Conservation (phyloP, 2,888 invertebrate species). For the Ramazzottius varieornatus region DNA sequence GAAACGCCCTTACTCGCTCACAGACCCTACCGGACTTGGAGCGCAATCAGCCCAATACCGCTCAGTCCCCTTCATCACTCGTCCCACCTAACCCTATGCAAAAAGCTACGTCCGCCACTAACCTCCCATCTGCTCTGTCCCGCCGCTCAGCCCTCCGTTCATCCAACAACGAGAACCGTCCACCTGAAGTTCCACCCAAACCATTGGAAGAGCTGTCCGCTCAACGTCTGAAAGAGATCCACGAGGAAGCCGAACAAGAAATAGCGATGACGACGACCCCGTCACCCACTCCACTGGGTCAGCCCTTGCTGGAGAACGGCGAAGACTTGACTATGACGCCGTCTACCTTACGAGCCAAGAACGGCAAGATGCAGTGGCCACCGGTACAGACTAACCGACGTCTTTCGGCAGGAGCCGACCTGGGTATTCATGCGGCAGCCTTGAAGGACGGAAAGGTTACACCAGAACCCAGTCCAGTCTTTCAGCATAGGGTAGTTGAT, state of each 20-base stretch:
- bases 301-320: background rate
- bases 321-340: background rate
- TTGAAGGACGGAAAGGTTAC: background rate
- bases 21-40: slow-evolving; percentile 1
- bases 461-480: background rate
- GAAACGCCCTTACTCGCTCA: background rate
- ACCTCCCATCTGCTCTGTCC: background rate
- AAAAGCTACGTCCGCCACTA: background rate
- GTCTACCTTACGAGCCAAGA: background rate
- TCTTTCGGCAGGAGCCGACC: background rate
- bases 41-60: background rate
- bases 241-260: background rate
- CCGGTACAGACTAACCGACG: background rate
- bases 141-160: background rate
- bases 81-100: background rate
- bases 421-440: background rate
- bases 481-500: background rate
- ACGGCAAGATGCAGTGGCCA: slow-evolving; percentile 3
- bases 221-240: background rate
- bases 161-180: background rate
- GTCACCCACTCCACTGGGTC: background rate
- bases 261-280: background rate
- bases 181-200: background rate
- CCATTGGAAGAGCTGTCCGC: background rate
- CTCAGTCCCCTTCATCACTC: background rate